Percentiles rank a stretch among this genome's conserved stretches.
Conservation (phyloP, 1,140 invertebrate species). For the Meloidogyne chitwoodi region DNA sequence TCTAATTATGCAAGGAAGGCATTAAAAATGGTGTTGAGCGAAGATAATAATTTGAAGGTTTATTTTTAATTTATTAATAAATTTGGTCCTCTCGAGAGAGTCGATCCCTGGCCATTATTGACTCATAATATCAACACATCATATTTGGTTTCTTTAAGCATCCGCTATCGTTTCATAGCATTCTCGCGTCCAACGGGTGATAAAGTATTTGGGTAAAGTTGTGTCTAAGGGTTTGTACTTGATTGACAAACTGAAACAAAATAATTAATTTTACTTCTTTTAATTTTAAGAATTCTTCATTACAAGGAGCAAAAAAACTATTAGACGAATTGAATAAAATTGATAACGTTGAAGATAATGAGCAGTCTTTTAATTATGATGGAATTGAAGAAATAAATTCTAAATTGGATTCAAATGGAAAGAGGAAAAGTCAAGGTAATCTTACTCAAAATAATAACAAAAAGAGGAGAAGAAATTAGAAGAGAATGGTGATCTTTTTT, state of each 20-base stretch:
- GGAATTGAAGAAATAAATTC: background rate
- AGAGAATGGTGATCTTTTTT: no score
- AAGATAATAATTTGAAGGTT: background rate
- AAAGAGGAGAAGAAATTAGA: background rate
- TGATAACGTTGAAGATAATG: no score
- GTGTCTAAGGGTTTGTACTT: no score
- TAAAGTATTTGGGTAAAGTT: no score
- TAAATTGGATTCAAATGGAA: background rate
- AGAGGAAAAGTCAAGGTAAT: background rate
- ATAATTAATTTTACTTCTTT: background rate
- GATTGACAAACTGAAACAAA: no score
- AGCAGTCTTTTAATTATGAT: background rate
- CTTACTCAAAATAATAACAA: background rate
- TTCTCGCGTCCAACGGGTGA: no score
- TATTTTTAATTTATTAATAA: background rate
- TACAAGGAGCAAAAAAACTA: slow-evolving; percentile 15
- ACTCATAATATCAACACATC: no score
- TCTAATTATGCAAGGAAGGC: slow-evolving; percentile 11
- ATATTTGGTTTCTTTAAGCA: no score
- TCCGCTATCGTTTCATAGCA: no score
- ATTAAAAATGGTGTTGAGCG: background rate
- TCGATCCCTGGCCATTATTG: no score
- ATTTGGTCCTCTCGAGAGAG: no score
- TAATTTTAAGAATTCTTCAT: slow-evolving; percentile 17
- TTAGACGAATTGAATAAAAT: background rate